Evolutionary conservation across 2,113 vertebrate genomes (phyloP), one percentile per base, ranked within the genome.

Genomic region (Clupea harengus): DNA sequence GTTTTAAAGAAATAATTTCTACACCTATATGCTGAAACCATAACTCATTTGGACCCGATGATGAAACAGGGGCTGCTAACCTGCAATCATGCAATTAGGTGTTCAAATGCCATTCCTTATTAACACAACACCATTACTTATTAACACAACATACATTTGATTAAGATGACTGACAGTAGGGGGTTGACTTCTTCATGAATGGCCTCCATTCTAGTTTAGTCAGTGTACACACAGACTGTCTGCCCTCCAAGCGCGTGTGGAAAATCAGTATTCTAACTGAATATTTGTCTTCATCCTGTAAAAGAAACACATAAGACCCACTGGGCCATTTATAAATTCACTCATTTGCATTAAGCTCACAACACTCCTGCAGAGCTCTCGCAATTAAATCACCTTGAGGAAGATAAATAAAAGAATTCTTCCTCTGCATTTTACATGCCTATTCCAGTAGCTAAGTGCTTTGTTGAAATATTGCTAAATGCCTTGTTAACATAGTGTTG

Each of bases 401-500:
- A 25, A 52, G 45, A 67, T 78, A 87, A 88, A 72, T 82, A 44
- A 90, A 85, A 45, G 2, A 89, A 84, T 57, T 85, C 81, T 80
- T 60, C 45, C 81, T 84, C 49, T 81, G 11, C 85, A 84, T 39
- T 80, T 47, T 80, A 22, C 45, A 17, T 50, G 72, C 52, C 39
- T 84, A 90, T 89, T 89, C 39, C 81, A 88, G 90, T 80, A 87
- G 87, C 86, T 85, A 87, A 88, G 84, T 89, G 85, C 84, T 85
- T 91, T 89, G 52, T 87, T 91, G 87, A 57, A 82, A 88, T 90
- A 87, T 22, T 11, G 87, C 87, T 85, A 88, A 88, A 82, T 88
- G 86, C 84, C 84, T 91, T 89, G 52, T 87, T 91, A 88, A 60
- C 78, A 85, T 85, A 64, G 18, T 25, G 85, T 86, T 78, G 28